A percentile compares a stretch with the other conserved stretches of the same genome.
Evolutionary conservation across 1,140 invertebrate species (phyloP).

Genomic region (Ceratina australensis): DNA sequence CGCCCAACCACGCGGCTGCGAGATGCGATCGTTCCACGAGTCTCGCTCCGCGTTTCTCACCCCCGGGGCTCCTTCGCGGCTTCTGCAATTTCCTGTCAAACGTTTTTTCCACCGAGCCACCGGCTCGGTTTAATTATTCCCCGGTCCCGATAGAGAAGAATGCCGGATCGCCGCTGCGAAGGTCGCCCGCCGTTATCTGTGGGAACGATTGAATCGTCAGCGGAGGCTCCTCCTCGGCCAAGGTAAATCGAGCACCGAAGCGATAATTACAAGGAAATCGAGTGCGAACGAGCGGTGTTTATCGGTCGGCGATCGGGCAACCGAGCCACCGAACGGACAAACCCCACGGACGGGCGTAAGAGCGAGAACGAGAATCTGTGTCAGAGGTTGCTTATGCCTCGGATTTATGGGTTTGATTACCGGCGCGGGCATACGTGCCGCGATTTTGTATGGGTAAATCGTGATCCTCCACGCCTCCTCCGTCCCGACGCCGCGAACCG

Average conservation of each 20-base stretch:
- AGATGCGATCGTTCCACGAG: conserved; percentile 27
- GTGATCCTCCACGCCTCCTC: conserved; percentile 73
- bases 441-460: conserved; percentile 73
- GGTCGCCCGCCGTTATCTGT: neutral
- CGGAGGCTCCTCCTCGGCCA: neutral
- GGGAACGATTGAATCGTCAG: conserved; percentile 19
- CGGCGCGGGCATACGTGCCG: conserved; percentile 56
- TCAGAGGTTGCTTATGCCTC: conserved; percentile 70
- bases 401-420: conserved; percentile 73
- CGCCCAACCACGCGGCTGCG: conserved; percentile 64
- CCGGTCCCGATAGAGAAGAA: neutral
- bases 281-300: conserved; percentile 53
- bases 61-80: conserved; percentile 28
- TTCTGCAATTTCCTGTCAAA: conserved; percentile 52
- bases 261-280: conserved; percentile 64
- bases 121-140: conserved; percentile 3
- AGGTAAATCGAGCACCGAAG: neutral
- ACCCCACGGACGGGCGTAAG: conserved; percentile 39
- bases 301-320: conserved; percentile 49
- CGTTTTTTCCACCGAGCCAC: neutral
- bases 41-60: conserved; percentile 35
- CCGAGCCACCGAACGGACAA: conserved; percentile 40
- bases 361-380: conserved; percentile 63
- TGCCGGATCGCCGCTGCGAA: neutral
- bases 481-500: neutral